Conservation (phyloP, 2,888 invertebrate species). For the Gymnocheta viridis region DNA sequence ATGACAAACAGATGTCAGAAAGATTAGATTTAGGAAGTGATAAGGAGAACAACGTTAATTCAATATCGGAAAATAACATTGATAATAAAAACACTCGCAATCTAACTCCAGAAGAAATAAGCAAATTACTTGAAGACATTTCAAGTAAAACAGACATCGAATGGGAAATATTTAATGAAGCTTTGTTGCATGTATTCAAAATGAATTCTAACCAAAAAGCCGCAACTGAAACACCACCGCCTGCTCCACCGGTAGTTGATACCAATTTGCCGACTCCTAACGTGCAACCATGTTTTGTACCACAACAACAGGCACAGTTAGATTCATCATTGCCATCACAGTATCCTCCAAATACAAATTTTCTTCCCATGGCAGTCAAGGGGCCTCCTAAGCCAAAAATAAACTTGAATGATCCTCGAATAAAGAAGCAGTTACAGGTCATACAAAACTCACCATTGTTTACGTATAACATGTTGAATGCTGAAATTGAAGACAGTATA, state of each 20-base stretch:
- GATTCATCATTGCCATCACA: neutral
- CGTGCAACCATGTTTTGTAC: neutral
- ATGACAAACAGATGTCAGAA: neutral
- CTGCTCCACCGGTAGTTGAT: conserved; percentile 7
- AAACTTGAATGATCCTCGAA: conserved; percentile 69
- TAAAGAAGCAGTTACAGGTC: conserved; percentile 60
- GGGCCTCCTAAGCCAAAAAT: conserved; percentile 36
- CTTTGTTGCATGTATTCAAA: neutral
- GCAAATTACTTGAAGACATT: conserved; percentile 30
- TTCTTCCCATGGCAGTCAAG: neutral
- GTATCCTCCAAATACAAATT: neutral
- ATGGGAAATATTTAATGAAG: conserved; percentile 10
- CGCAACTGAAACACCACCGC: neutral
- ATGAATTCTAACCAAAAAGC: neutral
- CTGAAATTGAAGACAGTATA: conserved; percentile 11
- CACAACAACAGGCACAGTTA: neutral
- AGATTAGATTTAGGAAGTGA: neutral
- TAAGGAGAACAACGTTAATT: neutral
- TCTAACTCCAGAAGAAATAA: conserved; percentile 16
- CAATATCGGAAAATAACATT: neutral
- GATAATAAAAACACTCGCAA: neutral
- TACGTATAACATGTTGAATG: neutral
- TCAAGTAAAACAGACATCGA: conserved; percentile 20
- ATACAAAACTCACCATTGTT: conserved; percentile 52
- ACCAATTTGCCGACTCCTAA: neutral